Evolutionary conservation across 2,888 invertebrate species (phyloP).

Genomic region (Orchesella flavescens): DNA sequence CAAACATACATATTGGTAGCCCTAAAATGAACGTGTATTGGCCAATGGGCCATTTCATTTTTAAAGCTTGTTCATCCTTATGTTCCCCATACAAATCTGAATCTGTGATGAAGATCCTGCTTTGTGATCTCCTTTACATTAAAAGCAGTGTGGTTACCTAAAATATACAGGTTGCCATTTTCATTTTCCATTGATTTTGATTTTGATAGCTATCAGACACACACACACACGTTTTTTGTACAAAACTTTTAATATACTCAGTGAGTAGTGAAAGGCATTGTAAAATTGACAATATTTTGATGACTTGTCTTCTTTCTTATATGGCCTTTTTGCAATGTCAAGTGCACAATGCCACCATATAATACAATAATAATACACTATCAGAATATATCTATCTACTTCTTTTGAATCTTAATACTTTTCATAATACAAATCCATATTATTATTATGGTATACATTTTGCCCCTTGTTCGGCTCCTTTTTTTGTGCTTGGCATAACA

Average conservation of each 20-base stretch:
- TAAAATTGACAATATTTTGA: slow-evolving; percentile 19
- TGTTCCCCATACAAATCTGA: neutral
- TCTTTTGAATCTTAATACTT: too few relatives aligned
- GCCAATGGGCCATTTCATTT: neutral
- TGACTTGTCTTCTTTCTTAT: neutral
- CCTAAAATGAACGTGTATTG: too few relatives aligned
- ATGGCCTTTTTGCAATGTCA: neutral
- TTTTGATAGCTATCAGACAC: too few relatives aligned
- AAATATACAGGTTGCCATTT: too few relatives aligned
- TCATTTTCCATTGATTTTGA: too few relatives aligned
- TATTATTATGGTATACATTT: too few relatives aligned
- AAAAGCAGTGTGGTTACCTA: too few relatives aligned
- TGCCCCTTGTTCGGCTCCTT: neutral
- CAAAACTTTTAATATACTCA: too few relatives aligned
- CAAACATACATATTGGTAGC: too few relatives aligned
- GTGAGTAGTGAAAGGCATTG: neutral
- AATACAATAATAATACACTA: neutral
- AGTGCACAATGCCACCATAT: neutral
- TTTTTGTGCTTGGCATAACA: slow-evolving; percentile 7
- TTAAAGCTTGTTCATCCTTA: neutral
- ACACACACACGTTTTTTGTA: too few relatives aligned
- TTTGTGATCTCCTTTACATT: slow-evolving; percentile 8
- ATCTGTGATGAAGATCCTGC: neutral
- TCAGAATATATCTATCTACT: neutral
- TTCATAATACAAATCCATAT: too few relatives aligned